A percentile compares a stretch with the other conserved stretches of the same genome.
These are phyloP conservation scores for Aphaenogaster floridana DNA, from an alignment of 1,140 invertebrate genomes.

Conservation along the genomic window DNA sequence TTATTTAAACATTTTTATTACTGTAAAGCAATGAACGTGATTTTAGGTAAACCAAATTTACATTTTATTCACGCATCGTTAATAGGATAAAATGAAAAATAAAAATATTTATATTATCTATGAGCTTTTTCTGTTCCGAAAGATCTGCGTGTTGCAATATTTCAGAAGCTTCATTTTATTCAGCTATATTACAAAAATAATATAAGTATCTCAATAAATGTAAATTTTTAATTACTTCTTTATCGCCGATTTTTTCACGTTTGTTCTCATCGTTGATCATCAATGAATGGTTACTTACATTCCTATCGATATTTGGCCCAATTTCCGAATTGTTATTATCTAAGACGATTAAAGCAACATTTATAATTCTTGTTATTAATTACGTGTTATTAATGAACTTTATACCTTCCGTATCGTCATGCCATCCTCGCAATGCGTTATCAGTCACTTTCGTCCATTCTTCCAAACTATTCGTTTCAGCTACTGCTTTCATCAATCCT, in stretches of 20 bases:
- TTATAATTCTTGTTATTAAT: not conserved
- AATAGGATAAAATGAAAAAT: not conserved
- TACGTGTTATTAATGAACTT: not conserved
- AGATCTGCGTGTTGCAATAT: not conserved
- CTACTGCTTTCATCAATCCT: conserved; percentile 9
- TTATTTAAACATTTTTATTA: conserved; percentile 3
- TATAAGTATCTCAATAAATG: not conserved
- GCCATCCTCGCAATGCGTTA: not conserved
- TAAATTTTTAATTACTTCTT: not conserved
- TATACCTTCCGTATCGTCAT: not conserved
- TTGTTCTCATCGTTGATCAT: not conserved
- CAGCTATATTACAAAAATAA: not conserved
- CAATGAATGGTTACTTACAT: not conserved
- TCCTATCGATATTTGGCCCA: not conserved
- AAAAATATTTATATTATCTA: not conserved
- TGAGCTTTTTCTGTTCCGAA: not conserved
- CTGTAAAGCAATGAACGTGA: not conserved
- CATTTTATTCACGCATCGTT: not conserved
- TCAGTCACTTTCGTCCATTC: conserved; percentile 52
- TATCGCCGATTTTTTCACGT: not conserved
- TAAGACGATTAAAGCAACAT: not conserved
- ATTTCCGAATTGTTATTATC: conserved; percentile 10
- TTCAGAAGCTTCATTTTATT: not conserved
- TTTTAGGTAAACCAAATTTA: not conserved
- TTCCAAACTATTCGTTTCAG: conserved; percentile 59